Conservation (phyloP, 2,113 vertebrate genomes). For the Todiramphus saurophagus region DNA sequence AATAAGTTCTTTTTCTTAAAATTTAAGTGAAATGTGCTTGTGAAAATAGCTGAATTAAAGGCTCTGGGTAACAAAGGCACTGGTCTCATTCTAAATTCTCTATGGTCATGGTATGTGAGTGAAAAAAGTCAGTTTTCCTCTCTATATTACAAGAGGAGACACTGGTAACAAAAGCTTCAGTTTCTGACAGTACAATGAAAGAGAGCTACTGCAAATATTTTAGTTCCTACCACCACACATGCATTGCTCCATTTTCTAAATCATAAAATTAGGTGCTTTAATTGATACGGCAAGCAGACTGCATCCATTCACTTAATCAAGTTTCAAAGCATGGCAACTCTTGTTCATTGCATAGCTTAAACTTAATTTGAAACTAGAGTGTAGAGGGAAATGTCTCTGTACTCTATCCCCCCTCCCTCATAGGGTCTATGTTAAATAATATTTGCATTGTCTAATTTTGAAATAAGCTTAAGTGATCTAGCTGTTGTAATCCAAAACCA, state of each 20-base stretch:
- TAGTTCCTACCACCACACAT: neutral
- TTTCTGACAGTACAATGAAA: neutral
- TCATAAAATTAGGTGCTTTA: neutral
- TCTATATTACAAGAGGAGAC: neutral
- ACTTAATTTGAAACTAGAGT: neutral
- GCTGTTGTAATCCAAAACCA: neutral
- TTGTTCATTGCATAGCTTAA: neutral
- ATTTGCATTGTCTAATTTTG: neutral
- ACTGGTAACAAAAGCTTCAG: neutral
- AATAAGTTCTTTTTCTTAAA: neutral
- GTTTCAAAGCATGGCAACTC: neutral
- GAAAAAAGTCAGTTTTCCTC: neutral
- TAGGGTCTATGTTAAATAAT: neutral
- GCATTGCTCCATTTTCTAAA: neutral
- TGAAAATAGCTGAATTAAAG: neutral
- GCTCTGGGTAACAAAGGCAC: neutral
- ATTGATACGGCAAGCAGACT: neutral
- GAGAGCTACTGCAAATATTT: neutral
- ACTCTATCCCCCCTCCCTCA: rapidly evolving
- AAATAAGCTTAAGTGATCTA: neutral
- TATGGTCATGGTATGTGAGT: neutral
- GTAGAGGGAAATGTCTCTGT: neutral
- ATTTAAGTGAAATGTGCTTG: neutral
- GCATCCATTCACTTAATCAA: neutral
- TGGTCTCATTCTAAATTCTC: neutral